Evolutionary conservation across 1,140 invertebrate genomes (phyloP), one percentile per base, ranked within the genome.

Genomic region (Trinorchestia longiramus): DNA sequence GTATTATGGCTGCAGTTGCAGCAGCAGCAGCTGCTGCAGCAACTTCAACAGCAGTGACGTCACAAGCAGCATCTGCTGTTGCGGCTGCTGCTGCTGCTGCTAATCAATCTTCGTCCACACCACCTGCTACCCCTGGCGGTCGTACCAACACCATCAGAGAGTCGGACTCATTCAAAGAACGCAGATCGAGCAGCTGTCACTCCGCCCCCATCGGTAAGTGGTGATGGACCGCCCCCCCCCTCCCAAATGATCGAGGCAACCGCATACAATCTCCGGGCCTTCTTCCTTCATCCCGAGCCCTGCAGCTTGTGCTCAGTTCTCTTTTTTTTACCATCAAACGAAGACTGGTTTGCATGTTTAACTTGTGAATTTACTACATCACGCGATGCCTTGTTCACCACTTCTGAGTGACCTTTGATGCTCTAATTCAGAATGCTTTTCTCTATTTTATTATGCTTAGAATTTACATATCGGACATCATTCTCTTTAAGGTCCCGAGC

Each of bases 1-100:
- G 95, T 40, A 91, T 96, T 36, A 95, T 96, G 92, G 95, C 95
- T 8, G 95, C 95, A 36, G 45, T 96, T 8, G 95, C 95, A 17
- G 95, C 95, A 40, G 95, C 95, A 11, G 95, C 95, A 19, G 95
- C 95, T 43, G 77, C 95, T 1, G 95, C 95, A 28, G 95, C 95
- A 40, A 95, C 95, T 4, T 96, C 95, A 23, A 95, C 90, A 43
- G 40, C 90, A 15, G 53, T 57, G 23, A 96, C 95, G n/a, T 57
- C 87, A 44, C 47, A 91, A 57, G 57, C 90, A 45, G 62, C 77
- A n/a, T 95, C 95, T 17, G 90, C 57, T 77, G 41, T 95, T 41
- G 44, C 90, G 11, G 88, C 53, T 23, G 62, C 95, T 19, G 41
- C 62, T 23, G 43, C 88, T 43, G 88, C 36, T 15, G 40, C 36